These are phyloP conservation scores for Sturnira hondurensis DNA, from an alignment of 2,113 vertebrate genomes.

Conservation along the genomic window DNA sequence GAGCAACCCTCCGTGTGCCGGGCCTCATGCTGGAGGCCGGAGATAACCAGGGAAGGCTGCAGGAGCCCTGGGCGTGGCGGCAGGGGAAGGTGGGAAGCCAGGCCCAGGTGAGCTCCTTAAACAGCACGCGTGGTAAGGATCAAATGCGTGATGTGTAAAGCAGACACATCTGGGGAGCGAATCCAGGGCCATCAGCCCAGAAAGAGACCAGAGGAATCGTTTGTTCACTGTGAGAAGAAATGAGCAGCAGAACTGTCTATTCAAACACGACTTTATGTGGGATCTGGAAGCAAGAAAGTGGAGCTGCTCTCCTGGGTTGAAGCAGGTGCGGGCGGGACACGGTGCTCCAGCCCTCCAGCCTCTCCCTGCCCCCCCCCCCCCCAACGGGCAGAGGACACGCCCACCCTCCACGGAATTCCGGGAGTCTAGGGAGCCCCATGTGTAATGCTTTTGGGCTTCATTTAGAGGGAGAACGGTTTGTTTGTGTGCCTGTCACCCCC, in stretches of 20 bases:
- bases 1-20: neutral
- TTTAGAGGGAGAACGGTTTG: neutral
- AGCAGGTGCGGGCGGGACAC: neutral
- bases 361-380: no score
- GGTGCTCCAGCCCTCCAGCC: fast-evolving
- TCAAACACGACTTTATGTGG: neutral
- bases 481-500: fast-evolving
- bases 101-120: neutral
- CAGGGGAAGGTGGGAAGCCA: neutral
- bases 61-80: neutral
- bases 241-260: neutral
- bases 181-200: neutral
- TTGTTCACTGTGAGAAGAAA: neutral
- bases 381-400: neutral
- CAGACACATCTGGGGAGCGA: neutral
- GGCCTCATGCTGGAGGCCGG: neutral
- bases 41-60: neutral
- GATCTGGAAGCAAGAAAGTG: neutral
- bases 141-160: neutral
- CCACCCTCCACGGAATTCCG: neutral
- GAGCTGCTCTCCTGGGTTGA: neutral
- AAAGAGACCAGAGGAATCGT: neutral
- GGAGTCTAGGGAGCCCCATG: neutral
- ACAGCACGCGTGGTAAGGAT: fast-evolving
- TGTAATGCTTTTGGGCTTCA: neutral